Base-by-base conservation (phyloP, 2,113 vertebrate species). In the Glareola pratincola region DNA sequence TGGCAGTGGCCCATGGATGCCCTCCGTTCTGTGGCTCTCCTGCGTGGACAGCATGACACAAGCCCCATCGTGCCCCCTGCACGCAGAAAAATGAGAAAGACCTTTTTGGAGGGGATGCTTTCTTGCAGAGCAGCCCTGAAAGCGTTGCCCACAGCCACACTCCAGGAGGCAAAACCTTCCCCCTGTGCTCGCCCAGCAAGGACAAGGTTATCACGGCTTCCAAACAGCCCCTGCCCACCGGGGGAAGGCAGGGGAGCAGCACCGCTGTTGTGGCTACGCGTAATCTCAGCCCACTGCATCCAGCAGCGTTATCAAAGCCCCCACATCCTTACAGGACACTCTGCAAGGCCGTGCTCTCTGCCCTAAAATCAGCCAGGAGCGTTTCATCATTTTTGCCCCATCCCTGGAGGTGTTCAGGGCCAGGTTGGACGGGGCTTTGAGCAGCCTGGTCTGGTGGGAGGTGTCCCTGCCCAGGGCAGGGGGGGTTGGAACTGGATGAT, bases 1-100 rank as follows among this genome's bases (percentile, higher is more conserved):
- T 85, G 41, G 32, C 2, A 0, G 2, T 37, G 6, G 24, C 24
- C 30, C 8, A 4, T 6, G 24, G 62, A 32, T 19, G 5, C 27
- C 11, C 10, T 69, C 19, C 53, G 36, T 47, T 3, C 4, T 19
- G 11, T 1, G 1, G 15, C 7, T 53, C 22, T 72, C 45, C 51
- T 13, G 26, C n/a, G 4, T 1, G 22, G 37, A 7, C 3, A 2
- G 10, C 0, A 1, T 1, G 20, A 12, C 14, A 45, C 12, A 24
- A 80, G 0, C 27, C 45, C 57, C 41, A 20, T 22, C 4, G 0
- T 57, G 21, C 15, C 17, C 30, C 8, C 1, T 21, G 36, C 19
- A 36, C 1, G 0, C 4, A 37, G 37, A 36, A 91, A 54, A 6
- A 48, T 51, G 1, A 30, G 29, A 32, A 68, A 8, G 54, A 14